These are phyloP conservation scores for Pogonomyrmex barbatus DNA, from an alignment of 1,140 invertebrate species.

Conservation along the genomic window DNA sequence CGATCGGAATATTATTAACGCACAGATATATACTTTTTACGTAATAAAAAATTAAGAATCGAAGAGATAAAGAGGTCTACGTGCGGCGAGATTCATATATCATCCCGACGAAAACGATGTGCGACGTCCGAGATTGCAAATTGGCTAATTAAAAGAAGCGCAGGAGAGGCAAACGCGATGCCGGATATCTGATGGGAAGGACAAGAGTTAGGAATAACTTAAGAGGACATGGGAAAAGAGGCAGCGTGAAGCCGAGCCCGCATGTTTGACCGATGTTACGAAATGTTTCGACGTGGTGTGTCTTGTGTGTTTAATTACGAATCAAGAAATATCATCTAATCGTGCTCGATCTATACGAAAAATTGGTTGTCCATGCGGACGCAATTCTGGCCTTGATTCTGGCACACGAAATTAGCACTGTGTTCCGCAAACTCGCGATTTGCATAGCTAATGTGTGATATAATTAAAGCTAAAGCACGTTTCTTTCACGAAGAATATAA, in stretches of 20 bases:
- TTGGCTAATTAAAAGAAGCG: conserved; percentile 39
- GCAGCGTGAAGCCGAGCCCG: not conserved
- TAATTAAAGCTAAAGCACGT: conserved; percentile 19
- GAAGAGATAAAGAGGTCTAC: conserved; percentile 1
- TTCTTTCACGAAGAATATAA: not conserved
- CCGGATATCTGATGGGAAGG: conserved; percentile 31
- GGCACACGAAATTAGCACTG: not conserved
- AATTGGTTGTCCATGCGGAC: not conserved
- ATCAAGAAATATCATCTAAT: conserved; percentile 29
- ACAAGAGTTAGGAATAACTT: conserved; percentile 45
- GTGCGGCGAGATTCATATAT: not conserved
- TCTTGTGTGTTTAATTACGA: conserved; percentile 15
- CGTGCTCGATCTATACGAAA: conserved; percentile 14
- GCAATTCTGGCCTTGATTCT: conserved; percentile 2
- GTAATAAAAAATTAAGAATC: conserved; percentile 18
- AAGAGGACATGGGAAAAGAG: conserved; percentile 9
- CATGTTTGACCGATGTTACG: conserved; percentile 8
- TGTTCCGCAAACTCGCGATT: not conserved
- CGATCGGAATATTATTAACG: not conserved
- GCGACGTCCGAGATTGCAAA: conserved; percentile 30
- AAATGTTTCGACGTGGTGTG: not conserved
- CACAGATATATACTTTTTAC: not conserved
- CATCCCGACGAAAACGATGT: not conserved
- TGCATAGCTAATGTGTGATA: conserved; percentile 9
- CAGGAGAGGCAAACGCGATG: conserved; percentile 2